Percentiles rank a stretch among this genome's conserved stretches.
These are phyloP conservation scores for Hycleus cichorii DNA, from an alignment of 1,140 invertebrate genomes.

Conservation along the genomic window DNA sequence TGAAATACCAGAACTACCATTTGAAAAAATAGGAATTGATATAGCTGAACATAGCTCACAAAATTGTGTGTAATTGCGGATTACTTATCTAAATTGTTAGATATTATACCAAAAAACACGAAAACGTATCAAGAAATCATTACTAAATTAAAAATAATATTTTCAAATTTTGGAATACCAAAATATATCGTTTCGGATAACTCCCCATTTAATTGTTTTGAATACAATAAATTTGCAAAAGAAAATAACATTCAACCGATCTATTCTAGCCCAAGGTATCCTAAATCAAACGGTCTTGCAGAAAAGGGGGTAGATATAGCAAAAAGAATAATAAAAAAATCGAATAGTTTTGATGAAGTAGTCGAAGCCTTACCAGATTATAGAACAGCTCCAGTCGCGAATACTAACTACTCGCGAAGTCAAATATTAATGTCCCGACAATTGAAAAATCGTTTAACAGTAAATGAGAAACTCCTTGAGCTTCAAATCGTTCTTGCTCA, in stretches of 20 bases:
- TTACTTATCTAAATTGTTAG: constrained; percentile 29
- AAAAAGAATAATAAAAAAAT: constrained; percentile 36
- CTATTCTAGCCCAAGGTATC: constrained; percentile 35
- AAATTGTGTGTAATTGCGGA: constrained; percentile 28
- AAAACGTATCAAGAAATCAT: constrained; percentile 20
- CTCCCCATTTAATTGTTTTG: constrained; percentile 33
- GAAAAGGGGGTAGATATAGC: constrained; percentile 35
- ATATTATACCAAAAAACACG: constrained; percentile 18
- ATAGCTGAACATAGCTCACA: constrained; percentile 36
- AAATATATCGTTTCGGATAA: constrained; percentile 36
- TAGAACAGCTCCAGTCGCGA: background rate
- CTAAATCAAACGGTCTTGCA: constrained; percentile 35
- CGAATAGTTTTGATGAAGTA: background rate
- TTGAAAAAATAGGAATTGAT: constrained; percentile 34
- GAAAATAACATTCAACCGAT: constrained; percentile 39
- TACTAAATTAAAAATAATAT: constrained; percentile 27
- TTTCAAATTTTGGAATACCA: constrained; percentile 32
- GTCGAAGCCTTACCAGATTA: constrained; percentile 2
- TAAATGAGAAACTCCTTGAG: too few relatives aligned
- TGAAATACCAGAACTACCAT: constrained; percentile 29
- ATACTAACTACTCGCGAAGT: background rate
- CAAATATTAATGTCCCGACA: too few relatives aligned
- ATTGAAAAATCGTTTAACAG: too few relatives aligned
- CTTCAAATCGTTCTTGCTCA: too few relatives aligned
- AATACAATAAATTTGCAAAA: constrained; percentile 38